phyloP scores from a whole-genome alignment of 2,888 invertebrate genomes.

The Dicyrtomina minuta region DNA sequence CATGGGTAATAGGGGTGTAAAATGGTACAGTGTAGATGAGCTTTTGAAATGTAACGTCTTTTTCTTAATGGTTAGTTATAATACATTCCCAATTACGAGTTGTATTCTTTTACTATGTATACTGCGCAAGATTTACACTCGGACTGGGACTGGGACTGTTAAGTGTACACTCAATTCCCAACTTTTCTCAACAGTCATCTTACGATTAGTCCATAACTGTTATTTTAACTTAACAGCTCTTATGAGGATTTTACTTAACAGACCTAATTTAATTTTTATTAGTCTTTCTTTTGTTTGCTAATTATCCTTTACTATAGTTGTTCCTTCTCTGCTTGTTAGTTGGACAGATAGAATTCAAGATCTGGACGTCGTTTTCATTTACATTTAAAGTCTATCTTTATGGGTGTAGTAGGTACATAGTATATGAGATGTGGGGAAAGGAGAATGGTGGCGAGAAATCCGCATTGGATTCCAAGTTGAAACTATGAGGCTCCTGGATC shows the following conservation, averaged over 20 bases:
- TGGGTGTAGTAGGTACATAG: not conserved
- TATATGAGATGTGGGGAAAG: not conserved
- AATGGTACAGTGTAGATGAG: no score
- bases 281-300: conserved; percentile 22
- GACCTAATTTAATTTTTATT: conserved; percentile 13
- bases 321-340: not conserved
- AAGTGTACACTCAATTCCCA: not conserved
- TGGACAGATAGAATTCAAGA: not conserved
- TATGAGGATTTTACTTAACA: not conserved
- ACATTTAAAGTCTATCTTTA: not conserved
- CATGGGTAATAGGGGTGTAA: no score
- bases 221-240: not conserved
- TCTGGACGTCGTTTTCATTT: not conserved
- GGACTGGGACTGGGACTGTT: no score
- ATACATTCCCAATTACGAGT: no score
- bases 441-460: no score
- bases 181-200: not conserved
- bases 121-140: not conserved
- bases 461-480: no score
- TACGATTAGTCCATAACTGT: not conserved
- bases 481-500: no score
- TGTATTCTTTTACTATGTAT: not conserved
- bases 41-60: no score
- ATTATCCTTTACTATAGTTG: conserved; percentile 2
- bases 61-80: no score